Conservation (phyloP, 2,113 vertebrate species). For the Hemiprocne comata region DNA sequence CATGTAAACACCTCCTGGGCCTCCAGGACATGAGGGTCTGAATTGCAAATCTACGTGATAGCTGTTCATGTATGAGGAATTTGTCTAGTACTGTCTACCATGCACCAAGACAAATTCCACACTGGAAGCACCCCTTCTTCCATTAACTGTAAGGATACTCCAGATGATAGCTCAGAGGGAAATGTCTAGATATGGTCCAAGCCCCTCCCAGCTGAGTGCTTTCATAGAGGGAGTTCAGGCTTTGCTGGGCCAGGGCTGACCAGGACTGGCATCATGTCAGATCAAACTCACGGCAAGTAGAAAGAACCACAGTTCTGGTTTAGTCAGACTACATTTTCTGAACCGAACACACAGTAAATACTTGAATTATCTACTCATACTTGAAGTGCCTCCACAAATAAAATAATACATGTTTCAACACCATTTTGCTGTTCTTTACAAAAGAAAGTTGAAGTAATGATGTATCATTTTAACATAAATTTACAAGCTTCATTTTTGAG, state of each 20-base stretch:
- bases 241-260: neutral
- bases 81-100: neutral
- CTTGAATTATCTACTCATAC: neutral
- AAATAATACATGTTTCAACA: neutral
- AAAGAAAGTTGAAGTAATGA: neutral
- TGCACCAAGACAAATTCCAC: neutral
- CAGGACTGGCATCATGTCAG: neutral
- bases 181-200: rapidly evolving
- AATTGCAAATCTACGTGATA: neutral
- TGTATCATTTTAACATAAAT: neutral
- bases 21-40: neutral
- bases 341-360: neutral
- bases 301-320: neutral
- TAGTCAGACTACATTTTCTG: neutral
- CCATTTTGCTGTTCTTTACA: neutral
- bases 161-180: neutral
- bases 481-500: neutral
- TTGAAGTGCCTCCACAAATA: neutral
- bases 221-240: neutral
- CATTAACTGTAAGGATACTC: neutral
- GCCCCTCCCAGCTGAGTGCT: neutral
- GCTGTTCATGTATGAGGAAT: rapidly evolving
- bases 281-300: neutral
- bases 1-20: neutral
- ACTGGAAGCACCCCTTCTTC: neutral